Conservation (phyloP, 2,113 vertebrate species). For the Petroica traversi region DNA sequence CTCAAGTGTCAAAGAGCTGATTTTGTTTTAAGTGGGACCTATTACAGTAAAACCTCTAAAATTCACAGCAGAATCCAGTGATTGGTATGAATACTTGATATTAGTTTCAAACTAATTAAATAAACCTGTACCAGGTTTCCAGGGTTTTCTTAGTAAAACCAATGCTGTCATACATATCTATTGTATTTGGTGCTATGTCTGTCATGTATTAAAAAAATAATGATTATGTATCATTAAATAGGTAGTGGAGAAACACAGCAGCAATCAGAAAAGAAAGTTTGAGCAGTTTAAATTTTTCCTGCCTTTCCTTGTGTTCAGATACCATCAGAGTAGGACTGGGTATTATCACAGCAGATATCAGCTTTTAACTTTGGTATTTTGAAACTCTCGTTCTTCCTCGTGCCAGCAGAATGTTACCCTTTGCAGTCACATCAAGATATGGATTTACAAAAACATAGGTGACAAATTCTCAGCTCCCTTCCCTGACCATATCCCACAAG, state of each 20-base stretch:
- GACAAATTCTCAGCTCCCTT: background rate
- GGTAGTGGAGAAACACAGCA: background rate
- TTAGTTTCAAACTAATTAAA: background rate
- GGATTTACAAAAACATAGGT: background rate
- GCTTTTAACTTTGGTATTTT: background rate
- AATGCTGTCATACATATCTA: background rate
- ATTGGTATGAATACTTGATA: background rate
- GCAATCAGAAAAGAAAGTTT: background rate
- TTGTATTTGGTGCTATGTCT: background rate
- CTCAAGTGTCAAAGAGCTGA: background rate
- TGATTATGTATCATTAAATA: background rate
- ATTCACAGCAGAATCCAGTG: background rate
- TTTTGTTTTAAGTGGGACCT: slow-evolving; percentile 1
- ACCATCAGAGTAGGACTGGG: background rate
- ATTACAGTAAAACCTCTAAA: background rate
- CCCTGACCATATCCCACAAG: background rate
- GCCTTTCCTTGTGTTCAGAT: background rate
- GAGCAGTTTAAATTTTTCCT: background rate
- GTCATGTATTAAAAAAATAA: background rate
- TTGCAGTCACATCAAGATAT: background rate
- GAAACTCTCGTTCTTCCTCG: background rate
- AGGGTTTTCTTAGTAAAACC: background rate
- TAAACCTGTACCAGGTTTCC: background rate
- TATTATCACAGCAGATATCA: background rate
- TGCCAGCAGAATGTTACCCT: background rate